Base-by-base conservation (phyloP, 2,888 invertebrate species). In the Drosophila tanythrix region DNA sequence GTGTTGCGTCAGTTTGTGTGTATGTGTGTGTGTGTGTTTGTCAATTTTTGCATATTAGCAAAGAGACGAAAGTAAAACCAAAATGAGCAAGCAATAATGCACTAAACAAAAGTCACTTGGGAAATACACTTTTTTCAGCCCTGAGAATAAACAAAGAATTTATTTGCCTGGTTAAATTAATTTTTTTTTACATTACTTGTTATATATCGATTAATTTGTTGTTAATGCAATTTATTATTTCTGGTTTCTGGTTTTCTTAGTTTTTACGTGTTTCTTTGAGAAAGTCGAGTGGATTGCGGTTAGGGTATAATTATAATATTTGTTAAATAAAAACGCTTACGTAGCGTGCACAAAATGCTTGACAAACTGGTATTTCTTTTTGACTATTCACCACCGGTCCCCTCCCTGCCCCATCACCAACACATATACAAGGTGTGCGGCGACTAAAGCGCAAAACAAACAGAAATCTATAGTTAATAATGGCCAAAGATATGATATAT, bases 41-140 rank as follows among this genome's bases (percentile, higher is more conserved):
- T 69, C 40, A 66, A 75, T 74, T 84, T 84, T 88, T 85, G 84
- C 84, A 84, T 84, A 88, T 84, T 88, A 79, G 76, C 82, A 67
- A 75, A 88, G 82, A 69, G 61, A 76, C 21, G 29, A 78, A 83
- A 78, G 61, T 46, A 43, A 77, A 74, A 74, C 50, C 51, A 63
- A 78, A 80, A 78, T 61, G 59, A 55, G 29, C 56, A 70, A 65
- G 43, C 53, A 36, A 36, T 8, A 35, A 50, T 70, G 1, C 50
- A 29, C 18, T 0, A 15, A 50, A 5, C 10, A 13, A n/a, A 51
- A 52, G 35, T 61, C 36, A 53, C 46, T 7, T 1, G 3, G 6
- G 2, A 29, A 29, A 66, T 70, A 70, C 69, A 27, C 69, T 66
- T 57, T 48, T 38, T n/a, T n/a, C 5, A 25, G 18, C 7, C 27